Evolutionary conservation across 2,113 vertebrate genomes (phyloP), one percentile per base, ranked within the genome.

Genomic region (Erinaceus europaeus): DNA sequence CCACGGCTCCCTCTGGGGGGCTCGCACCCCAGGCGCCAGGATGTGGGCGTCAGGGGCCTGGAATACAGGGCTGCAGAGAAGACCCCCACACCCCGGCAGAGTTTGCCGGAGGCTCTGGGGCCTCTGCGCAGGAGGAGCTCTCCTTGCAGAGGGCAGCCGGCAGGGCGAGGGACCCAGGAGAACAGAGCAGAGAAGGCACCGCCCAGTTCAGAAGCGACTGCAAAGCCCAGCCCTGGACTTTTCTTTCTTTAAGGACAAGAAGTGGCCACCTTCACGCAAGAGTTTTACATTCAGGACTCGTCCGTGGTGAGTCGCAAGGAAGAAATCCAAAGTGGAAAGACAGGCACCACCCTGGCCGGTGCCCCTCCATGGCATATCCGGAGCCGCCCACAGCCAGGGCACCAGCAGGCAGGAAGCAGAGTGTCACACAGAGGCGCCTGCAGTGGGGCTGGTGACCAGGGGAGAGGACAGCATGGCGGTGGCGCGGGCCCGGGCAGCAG

Each of bases 161-260:
- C 23, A 6, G 34, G 64, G 61, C 1, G 17, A 3, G 34, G 36
- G 46, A 57, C n/a, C n/a, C 18, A 61, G 86, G 7, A 69, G 36
- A 55, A 8, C 17, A 8, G 20, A 11, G 25, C 4, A 17, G 27
- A 88, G 48, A 82, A 86, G 80, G 90, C 90, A 91, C 90, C 75
- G 81, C 71, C 77, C 79, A 75, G 73, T 85, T 84, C 81, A 84
- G 67, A 92, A 73, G n/a, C n/a, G n/a, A n/a, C n/a, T n/a, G 55
- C 55, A 27, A 29, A 11, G 55, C 55, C 23, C 27, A 55, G 61
- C 74, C 75, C 15, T 38, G 46, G 53, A 78, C 81, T 14, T 46
- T 71, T 46, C 74, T n/a, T 59, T 38, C 20, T 79, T 48, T 46
- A 48, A 90, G 64, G 55, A 84, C 17, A 48, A 15, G 14, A 64